Conservation (phyloP, 2,113 vertebrate species). For the Chitala chitala region DNA sequence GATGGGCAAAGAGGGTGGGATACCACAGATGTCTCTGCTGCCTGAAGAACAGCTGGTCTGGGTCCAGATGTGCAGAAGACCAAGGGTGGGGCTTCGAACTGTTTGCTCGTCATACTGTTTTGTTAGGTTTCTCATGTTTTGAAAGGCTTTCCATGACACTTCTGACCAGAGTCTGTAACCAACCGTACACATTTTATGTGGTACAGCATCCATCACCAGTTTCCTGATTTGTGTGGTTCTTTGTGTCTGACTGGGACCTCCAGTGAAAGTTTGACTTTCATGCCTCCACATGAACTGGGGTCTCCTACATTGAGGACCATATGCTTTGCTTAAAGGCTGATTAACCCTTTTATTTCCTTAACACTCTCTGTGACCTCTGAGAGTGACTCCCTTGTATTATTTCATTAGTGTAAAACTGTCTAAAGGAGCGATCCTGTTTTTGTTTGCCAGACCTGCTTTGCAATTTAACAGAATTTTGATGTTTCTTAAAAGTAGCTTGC, state of each 20-base stretch:
- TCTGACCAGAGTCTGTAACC: no score
- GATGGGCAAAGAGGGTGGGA: not conserved
- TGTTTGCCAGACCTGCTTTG: no score
- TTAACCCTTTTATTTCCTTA: slow-evolving; percentile 22
- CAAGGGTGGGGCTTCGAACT: no score
- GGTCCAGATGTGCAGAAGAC: not conserved
- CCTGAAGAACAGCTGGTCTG: not conserved
- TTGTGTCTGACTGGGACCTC: not conserved
- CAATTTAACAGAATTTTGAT: not conserved
- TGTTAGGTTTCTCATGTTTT: no score
- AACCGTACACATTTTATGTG: no score
- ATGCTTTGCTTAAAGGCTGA: slow-evolving; percentile 20
- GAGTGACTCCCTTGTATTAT: not conserved
- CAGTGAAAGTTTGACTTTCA: not conserved
- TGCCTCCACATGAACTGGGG: not conserved
- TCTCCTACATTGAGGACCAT: not conserved
- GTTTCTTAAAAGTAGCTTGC: not conserved
- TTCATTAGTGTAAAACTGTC: not conserved
- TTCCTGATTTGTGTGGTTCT: not conserved
- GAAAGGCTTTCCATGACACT: no score
- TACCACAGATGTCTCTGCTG: not conserved
- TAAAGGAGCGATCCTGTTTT: not conserved
- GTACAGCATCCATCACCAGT: not conserved
- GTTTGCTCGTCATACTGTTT: no score
- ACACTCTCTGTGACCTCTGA: slow-evolving; percentile 3